Conservation (phyloP, 2,888 invertebrate genomes). For the Tanytarsus gracilentus region DNA sequence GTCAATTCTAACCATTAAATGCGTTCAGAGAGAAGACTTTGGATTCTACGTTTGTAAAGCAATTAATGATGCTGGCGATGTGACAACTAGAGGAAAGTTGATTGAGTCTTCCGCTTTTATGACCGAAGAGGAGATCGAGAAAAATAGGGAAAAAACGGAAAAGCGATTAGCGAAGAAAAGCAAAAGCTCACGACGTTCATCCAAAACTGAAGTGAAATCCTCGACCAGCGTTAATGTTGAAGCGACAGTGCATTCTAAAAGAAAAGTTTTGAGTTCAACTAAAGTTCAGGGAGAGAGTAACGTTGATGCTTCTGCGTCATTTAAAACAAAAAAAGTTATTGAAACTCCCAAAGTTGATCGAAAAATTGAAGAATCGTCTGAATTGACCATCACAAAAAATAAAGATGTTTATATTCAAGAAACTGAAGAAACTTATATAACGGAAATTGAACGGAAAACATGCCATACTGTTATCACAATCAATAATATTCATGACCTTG, state of each 20-base stretch:
- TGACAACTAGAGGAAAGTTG: conserved; percentile 67
- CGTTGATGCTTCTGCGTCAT: conserved; percentile 11
- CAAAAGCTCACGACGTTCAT: conserved; percentile 32
- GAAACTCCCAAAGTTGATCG: conserved; percentile 44
- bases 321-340: conserved; percentile 33
- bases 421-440: conserved; percentile 44
- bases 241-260: conserved; percentile 31
- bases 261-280: conserved; percentile 40
- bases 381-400: conserved; percentile 20
- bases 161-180: conserved; percentile 35
- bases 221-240: neutral
- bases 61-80: conserved; percentile 74
- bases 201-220: conserved; percentile 32
- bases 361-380: conserved; percentile 36
- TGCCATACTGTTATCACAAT: conserved; percentile 39
- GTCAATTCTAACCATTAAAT: conserved; percentile 60
- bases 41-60: conserved; percentile 79
- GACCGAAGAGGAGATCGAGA: conserved; percentile 44
- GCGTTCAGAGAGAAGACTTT: conserved; percentile 54
- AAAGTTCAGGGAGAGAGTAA: conserved; percentile 36
- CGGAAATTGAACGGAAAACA: conserved; percentile 44
- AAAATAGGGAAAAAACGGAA: conserved; percentile 46
- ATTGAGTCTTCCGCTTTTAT: conserved; percentile 50
- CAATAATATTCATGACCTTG: conserved; percentile 46
- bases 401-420: conserved; percentile 38